phyloP scores from a whole-genome alignment of 2,113 vertebrate genomes.

The Gadus chalcogrammus region DNA sequence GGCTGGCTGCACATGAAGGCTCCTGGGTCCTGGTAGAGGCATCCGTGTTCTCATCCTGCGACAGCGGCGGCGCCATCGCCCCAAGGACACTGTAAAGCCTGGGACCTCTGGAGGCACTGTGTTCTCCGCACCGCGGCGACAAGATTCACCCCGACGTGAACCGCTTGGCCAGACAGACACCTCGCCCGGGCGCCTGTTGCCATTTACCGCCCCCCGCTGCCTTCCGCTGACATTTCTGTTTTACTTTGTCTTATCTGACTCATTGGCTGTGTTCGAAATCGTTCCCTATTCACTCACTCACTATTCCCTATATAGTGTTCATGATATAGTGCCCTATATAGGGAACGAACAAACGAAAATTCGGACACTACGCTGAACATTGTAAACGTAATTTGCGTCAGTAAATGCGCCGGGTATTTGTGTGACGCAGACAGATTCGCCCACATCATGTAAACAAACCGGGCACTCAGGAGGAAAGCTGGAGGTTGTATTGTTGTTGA shows the following conservation, averaged over 20 bases:
- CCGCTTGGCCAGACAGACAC: constrained; percentile 82
- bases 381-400: too few relatives aligned
- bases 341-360: too few relatives aligned
- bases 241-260: constrained; percentile 68
- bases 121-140: constrained; percentile 77
- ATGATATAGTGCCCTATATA: too few relatives aligned
- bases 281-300: too few relatives aligned
- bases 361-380: too few relatives aligned
- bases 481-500: too few relatives aligned
- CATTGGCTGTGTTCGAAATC: constrained; percentile 50
- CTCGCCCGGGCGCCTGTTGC: constrained; percentile 79
- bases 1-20: too few relatives aligned
- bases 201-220: constrained; percentile 79
- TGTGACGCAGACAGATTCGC: too few relatives aligned
- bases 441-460: too few relatives aligned
- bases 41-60: constrained; percentile 23
- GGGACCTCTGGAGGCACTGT: constrained; percentile 38
- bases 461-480: too few relatives aligned
- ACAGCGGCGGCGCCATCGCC: constrained; percentile 10
- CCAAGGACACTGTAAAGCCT: constrained; percentile 32
- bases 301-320: too few relatives aligned
- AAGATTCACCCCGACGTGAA: constrained; percentile 81
- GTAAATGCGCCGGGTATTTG: too few relatives aligned
- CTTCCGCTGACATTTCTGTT: constrained; percentile 83
- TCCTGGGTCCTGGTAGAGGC: not conserved